Conservation (phyloP, 2,113 vertebrate genomes). For the Glaucomys volans region DNA sequence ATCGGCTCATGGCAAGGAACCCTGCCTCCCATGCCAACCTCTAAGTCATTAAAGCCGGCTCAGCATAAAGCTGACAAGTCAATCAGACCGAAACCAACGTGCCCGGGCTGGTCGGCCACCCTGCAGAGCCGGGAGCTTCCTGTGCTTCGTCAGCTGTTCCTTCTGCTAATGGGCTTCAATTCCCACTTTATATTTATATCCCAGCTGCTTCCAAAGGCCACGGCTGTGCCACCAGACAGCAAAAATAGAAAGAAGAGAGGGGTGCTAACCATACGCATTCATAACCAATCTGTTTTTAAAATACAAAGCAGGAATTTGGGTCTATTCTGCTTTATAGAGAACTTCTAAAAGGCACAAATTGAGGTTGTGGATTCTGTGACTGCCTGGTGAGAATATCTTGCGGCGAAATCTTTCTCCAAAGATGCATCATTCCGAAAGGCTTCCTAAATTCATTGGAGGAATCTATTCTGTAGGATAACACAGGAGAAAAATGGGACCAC, state of each 20-base stretch:
- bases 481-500: background rate
- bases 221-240: background rate
- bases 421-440: slow-evolving; percentile 32
- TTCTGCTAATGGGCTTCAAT: background rate
- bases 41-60: slow-evolving; percentile 62
- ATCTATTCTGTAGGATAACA: background rate
- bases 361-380: slow-evolving; percentile 41
- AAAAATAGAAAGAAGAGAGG: slow-evolving; percentile 64
- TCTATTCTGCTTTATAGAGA: slow-evolving; percentile 42
- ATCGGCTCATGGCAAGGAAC: slow-evolving; percentile 40
- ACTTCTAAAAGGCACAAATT: background rate
- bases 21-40: slow-evolving; percentile 28
- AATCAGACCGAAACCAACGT: slow-evolving; percentile 64
- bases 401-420: slow-evolving; percentile 26
- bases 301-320: background rate
- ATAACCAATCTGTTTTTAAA: background rate
- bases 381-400: background rate
- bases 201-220: slow-evolving; percentile 71
- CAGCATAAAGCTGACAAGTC: slow-evolving; percentile 44
- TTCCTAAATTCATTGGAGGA: slow-evolving; percentile 8
- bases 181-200: slow-evolving; percentile 63
- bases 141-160: slow-evolving; percentile 48
- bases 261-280: background rate
- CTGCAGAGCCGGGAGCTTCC: background rate
- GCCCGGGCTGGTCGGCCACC: background rate